phyloP scores from a whole-genome alignment of 2,888 invertebrate genomes.

The Troides helena region DNA sequence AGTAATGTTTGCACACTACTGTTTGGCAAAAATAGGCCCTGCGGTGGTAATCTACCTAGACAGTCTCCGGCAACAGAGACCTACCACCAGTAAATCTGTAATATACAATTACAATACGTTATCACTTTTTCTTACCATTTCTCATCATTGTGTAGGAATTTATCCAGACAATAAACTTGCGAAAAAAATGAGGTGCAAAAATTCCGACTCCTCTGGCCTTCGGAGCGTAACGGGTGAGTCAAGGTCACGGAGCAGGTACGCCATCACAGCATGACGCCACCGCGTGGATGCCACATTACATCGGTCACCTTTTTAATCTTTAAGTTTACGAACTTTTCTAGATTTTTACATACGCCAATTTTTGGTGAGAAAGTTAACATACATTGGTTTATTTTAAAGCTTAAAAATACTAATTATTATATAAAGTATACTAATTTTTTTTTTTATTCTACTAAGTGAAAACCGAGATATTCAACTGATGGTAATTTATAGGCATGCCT shows the following conservation, averaged over 20 bases:
- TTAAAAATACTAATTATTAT: no score
- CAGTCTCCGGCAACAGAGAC: no score
- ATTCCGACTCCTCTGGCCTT: slow-evolving; percentile 42
- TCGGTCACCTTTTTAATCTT: slow-evolving; percentile 22
- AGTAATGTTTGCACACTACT: no score
- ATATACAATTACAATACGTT: neutral
- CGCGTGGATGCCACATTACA: slow-evolving; percentile 33
- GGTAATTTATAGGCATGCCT: no score
- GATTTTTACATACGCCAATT: no score
- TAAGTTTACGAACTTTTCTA: neutral
- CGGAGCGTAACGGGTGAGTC: slow-evolving; percentile 47
- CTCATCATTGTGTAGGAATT: slow-evolving; percentile 15
- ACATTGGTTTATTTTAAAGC: no score
- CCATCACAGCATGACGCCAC: slow-evolving; percentile 25
- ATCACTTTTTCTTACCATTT: neutral
- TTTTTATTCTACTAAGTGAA: no score
- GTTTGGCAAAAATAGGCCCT: no score
- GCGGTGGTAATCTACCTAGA: no score
- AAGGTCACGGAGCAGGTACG: slow-evolving; percentile 44
- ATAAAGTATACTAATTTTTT: no score
- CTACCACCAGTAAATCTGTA: neutral
- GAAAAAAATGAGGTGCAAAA: slow-evolving; percentile 32
- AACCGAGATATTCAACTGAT: no score
- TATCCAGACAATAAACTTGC: slow-evolving; percentile 9
- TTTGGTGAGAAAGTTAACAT: no score